phyloP scores from a whole-genome alignment of 2,797 vertebrate genomes.

The Galago senegalensis region DNA sequence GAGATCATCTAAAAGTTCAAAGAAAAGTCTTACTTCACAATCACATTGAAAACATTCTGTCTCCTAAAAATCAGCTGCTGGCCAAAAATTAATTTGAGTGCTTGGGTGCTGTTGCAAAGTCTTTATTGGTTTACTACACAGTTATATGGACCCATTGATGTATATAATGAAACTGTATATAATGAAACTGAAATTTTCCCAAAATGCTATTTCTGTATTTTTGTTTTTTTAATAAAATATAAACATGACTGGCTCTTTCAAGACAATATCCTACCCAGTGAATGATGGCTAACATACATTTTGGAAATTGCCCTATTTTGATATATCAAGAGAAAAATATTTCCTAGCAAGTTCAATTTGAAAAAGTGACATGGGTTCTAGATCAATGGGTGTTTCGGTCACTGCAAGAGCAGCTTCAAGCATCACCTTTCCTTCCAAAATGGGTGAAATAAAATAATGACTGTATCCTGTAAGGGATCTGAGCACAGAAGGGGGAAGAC shows the following conservation, averaged over 20 bases:
- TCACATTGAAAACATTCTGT: neutral
- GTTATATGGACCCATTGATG: neutral
- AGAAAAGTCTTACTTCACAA: neutral
- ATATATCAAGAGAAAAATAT: neutral
- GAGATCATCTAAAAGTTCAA: neutral
- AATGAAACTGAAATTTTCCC: neutral
- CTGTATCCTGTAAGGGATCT: neutral
- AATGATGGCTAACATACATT: slow-evolving; percentile 48
- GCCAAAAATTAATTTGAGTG: neutral
- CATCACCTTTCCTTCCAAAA: neutral
- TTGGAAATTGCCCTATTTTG: slow-evolving; percentile 36
- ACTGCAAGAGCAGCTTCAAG: slow-evolving; percentile 47
- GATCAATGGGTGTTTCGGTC: neutral
- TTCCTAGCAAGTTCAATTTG: slow-evolving; percentile 6
- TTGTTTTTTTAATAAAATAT: slow-evolving; percentile 16
- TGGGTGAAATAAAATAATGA: neutral
- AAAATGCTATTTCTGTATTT: neutral
- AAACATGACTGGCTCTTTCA: neutral
- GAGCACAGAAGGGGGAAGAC: neutral
- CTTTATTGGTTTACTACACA: neutral
- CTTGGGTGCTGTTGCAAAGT: neutral
- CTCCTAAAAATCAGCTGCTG: neutral
- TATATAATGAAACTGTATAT: neutral
- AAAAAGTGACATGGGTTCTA: neutral
- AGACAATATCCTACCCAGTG: neutral